Conservation (phyloP, 2,888 invertebrate genomes). For the Priocnemis perturbator region DNA sequence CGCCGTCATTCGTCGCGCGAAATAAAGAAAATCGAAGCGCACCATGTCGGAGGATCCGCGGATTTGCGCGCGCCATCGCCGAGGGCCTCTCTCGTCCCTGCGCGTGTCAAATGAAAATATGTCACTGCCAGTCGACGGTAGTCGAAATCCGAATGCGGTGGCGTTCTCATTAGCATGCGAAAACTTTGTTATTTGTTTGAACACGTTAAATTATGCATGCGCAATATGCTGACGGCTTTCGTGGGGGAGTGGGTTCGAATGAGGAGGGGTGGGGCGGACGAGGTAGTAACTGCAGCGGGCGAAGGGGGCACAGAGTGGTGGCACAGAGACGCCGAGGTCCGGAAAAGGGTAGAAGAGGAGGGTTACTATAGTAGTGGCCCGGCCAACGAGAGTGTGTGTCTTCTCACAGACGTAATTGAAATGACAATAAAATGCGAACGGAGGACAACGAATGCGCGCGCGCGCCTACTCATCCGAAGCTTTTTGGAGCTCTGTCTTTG, state of each 20-base stretch:
- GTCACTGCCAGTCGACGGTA: conserved; percentile 67
- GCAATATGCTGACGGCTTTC: conserved; percentile 69
- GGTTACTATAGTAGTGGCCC: too few relatives aligned
- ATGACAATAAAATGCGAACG: conserved; percentile 67
- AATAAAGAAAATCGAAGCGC: too few relatives aligned
- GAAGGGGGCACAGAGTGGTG: conserved; percentile 42
- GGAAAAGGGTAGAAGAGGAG: conserved; percentile 7
- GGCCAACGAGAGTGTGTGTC: conserved; percentile 47
- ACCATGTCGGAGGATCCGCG: too few relatives aligned
- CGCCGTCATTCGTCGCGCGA: too few relatives aligned
- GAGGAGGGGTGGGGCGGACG: conserved; percentile 12
- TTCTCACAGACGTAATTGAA: conserved; percentile 62
- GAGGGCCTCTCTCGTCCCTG: too few relatives aligned
- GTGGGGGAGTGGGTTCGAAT: conserved; percentile 12
- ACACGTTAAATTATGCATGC: conserved; percentile 74
- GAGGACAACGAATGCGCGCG: conserved; percentile 57
- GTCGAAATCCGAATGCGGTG: conserved; percentile 61
- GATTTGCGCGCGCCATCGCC: too few relatives aligned
- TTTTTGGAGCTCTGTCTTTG: conserved; percentile 36
- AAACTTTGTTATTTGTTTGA: conserved; percentile 74
- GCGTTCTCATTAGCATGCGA: conserved; percentile 68
- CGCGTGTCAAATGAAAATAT: conserved; percentile 68
- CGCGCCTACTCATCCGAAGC: conserved; percentile 54
- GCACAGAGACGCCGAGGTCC: conserved; percentile 42
- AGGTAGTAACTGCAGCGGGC: conserved; percentile 5